phyloP scores from a whole-genome alignment of 2,888 invertebrate species.

The Papilio protenor region DNA sequence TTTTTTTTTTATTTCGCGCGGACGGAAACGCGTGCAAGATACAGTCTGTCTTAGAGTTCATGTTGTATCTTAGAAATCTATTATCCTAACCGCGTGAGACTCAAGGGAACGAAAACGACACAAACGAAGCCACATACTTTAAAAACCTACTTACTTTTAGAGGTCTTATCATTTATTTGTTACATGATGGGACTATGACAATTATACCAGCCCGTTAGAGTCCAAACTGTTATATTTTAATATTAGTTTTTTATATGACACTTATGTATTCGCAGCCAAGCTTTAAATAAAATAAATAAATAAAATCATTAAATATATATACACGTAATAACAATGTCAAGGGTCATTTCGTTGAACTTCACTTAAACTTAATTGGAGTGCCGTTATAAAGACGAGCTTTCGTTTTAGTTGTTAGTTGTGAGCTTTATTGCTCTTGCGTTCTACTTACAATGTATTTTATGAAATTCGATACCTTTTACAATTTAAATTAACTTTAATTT shows the following conservation, averaged over 20 bases:
- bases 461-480: neutral
- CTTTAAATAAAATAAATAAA: constrained; percentile 5
- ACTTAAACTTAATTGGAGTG: constrained; percentile 16
- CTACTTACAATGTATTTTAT: neutral
- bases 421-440: neutral
- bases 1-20: no score
- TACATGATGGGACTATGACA: no score
- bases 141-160: neutral
- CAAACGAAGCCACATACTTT: no score
- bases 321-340: constrained; percentile 8
- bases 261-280: neutral
- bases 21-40: no score
- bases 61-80: no score
- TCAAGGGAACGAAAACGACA: no score
- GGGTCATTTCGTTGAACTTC: constrained; percentile 19
- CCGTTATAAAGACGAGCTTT: neutral
- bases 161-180: neutral
- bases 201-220: no score
- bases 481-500: neutral
- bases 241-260: neutral
- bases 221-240: no score
- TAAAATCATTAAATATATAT: constrained; percentile 10
- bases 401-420: constrained; percentile 11
- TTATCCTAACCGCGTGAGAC: no score
- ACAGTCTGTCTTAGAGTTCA: no score